These are phyloP conservation scores for Bagarius yarrelli DNA, from an alignment of 2,113 vertebrate genomes.

Conservation along the genomic window DNA sequence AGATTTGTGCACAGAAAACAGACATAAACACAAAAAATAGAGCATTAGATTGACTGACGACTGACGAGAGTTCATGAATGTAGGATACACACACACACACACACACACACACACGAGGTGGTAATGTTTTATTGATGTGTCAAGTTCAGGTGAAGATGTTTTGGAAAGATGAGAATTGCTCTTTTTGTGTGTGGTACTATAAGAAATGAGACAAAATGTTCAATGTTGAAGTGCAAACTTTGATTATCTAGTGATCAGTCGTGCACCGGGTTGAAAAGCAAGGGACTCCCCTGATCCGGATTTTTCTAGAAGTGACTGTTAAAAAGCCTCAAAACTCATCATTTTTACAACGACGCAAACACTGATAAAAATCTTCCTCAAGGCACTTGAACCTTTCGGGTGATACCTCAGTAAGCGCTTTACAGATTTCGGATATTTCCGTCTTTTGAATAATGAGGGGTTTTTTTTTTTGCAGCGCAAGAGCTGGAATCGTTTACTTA, in stretches of 20 bases:
- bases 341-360: neutral
- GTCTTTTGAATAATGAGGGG: neutral
- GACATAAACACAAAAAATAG: neutral
- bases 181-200: neutral
- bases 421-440: neutral
- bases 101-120: neutral
- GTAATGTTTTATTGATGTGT: neutral
- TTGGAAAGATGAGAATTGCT: neutral
- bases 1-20: neutral
- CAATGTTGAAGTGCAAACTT: neutral
- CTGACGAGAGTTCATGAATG: neutral
- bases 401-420: neutral
- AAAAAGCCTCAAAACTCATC: neutral
- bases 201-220: neutral
- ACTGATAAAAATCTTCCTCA: neutral
- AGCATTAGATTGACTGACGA: neutral
- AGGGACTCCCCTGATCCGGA: neutral
- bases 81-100: neutral
- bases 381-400: neutral
- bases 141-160: neutral
- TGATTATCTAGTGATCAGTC: neutral
- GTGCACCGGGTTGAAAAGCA: neutral
- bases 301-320: neutral
- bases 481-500: neutral
- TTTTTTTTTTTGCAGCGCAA: slow-evolving; percentile 9